Percentiles rank a stretch among this genome's conserved stretches.
Conservation (phyloP, 2,888 invertebrate species). For the Gymnocheta viridis region DNA sequence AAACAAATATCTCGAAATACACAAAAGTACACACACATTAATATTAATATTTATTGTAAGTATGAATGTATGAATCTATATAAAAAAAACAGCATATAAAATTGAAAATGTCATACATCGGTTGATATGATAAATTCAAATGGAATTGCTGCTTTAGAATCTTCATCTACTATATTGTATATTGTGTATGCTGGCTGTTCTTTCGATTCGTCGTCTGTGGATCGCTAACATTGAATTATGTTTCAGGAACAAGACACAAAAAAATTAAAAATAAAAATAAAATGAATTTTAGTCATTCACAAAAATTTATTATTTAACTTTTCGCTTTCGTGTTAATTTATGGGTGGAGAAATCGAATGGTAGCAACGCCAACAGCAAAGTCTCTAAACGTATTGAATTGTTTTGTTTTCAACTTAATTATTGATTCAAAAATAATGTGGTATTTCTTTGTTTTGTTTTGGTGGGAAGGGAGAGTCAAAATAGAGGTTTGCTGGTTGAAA, state of each 20-base stretch:
- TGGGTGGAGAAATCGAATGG: slow-evolving; percentile 35
- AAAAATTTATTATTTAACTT: slow-evolving; percentile 18
- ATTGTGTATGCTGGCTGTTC: not conserved
- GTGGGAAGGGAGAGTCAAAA: too few species aligned
- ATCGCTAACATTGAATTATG: slow-evolving; percentile 57
- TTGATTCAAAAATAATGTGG: not conserved
- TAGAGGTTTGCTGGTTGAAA: not conserved
- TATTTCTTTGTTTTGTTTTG: too few species aligned
- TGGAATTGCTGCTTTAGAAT: slow-evolving; percentile 75
- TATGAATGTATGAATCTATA: not conserved
- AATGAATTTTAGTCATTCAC: slow-evolving; percentile 45
- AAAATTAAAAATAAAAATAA: not conserved
- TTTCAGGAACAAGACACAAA: slow-evolving; percentile 23
- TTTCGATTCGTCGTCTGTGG: not conserved
- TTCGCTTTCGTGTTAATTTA: slow-evolving; percentile 24
- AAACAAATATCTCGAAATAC: slow-evolving; percentile 15
- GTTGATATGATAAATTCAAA: slow-evolving; percentile 77
- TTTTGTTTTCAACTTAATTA: not conserved
- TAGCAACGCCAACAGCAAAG: slow-evolving; percentile 23
- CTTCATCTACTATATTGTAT: slow-evolving; percentile 10
- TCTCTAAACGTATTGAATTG: slow-evolving; percentile 19
- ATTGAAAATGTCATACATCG: slow-evolving; percentile 66
- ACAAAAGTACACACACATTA: not conserved
- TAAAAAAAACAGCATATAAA: slow-evolving; percentile 27
- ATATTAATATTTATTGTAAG: not conserved